Base-by-base conservation (phyloP, 2,797 vertebrate species). In the Xenops minutus region DNA sequence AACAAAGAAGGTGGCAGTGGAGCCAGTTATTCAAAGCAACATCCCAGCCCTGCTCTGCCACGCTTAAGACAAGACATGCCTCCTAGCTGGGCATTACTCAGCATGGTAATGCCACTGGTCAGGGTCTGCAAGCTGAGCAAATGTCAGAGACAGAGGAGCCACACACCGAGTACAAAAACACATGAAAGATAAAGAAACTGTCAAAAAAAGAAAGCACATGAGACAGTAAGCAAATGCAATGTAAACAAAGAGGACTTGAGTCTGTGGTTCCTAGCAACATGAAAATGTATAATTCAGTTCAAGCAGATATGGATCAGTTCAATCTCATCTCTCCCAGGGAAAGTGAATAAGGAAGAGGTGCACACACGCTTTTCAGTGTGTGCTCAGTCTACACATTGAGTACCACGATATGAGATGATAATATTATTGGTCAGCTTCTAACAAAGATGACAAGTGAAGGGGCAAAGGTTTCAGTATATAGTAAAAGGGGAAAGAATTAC, bases 1-100 rank as follows among this genome's bases (percentile, higher is more conserved):
- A 49, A 49, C 0, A 2, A 0, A 0, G 14, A 78, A 55, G 54
- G 10, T 3, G 3, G n/a, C n/a, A 62, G 21, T 5, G n/a, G n/a
- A 92, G 7, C 14, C 51, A 36, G 58, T 46, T 66, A 63, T 20
- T 72, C 43, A 84, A 58, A 78, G 54, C 0, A 2, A 37, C 8
- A 26, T 32, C 71, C 75, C 34, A 54, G 32, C 21, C 52, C 29
- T 84, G 43, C n/a, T 89, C 17, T 82, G 43, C 22, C 20, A 2
- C 11, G 12, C 54, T 71, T 32, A 32, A 66, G 30, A 13, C 43
- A 63, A 76, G 59, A 34, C 6, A 44, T 1, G 4, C 21, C 34
- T 75, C 34, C 63, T 58, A 36, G 37, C 29, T 76, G 43, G 41
- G 34, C 27, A 44, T 37, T 43, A 51, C n/a, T 54, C 24, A 85